A percentile compares a stretch with the other conserved stretches of the same genome.
These are phyloP conservation scores for Astreopora myriophthalma DNA, from an alignment of 64 coral and sea anemone genomes.

Conservation along the genomic window DNA sequence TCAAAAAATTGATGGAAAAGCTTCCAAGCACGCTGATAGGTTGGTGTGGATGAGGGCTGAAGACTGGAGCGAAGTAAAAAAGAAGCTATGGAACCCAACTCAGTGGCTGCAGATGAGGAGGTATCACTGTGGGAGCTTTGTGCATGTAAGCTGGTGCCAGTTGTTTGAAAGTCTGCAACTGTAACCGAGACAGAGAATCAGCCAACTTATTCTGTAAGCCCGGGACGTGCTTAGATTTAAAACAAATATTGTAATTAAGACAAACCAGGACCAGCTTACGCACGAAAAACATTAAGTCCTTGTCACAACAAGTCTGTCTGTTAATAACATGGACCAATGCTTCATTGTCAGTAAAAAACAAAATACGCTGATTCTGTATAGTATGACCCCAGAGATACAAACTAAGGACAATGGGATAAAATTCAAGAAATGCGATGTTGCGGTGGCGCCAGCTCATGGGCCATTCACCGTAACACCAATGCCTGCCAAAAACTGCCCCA, in stretches of 20 bases:
- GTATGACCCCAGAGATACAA: neutral
- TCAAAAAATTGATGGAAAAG: conserved; percentile 14
- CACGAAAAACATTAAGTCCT: conserved; percentile 45
- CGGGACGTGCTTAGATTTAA: conserved; percentile 56
- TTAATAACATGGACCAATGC: conserved; percentile 61
- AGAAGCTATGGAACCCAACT: conserved; percentile 27
- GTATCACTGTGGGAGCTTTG: conserved; percentile 27
- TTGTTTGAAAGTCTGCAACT: conserved; percentile 46
- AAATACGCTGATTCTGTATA: conserved; percentile 26
- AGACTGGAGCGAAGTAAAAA: conserved; percentile 11
- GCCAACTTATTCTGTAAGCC: conserved; percentile 49
- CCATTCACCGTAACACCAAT: neutral
- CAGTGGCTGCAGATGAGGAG: conserved; percentile 35
- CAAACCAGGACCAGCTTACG: conserved; percentile 49
- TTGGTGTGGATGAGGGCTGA: conserved; percentile 31
- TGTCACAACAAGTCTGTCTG: conserved; percentile 29
- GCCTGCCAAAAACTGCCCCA: neutral
- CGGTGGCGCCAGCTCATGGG: neutral
- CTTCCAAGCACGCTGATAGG: conserved; percentile 36
- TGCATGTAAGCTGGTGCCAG: conserved; percentile 44
- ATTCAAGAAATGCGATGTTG: conserved; percentile 1
- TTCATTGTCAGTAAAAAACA: conserved; percentile 71
- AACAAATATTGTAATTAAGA: conserved; percentile 48
- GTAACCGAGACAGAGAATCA: conserved; percentile 62
- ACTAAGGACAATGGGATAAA: neutral